These are phyloP conservation scores for Erpobdella octoculata DNA, from an alignment of 2,888 invertebrate genomes.

Conservation along the genomic window DNA sequence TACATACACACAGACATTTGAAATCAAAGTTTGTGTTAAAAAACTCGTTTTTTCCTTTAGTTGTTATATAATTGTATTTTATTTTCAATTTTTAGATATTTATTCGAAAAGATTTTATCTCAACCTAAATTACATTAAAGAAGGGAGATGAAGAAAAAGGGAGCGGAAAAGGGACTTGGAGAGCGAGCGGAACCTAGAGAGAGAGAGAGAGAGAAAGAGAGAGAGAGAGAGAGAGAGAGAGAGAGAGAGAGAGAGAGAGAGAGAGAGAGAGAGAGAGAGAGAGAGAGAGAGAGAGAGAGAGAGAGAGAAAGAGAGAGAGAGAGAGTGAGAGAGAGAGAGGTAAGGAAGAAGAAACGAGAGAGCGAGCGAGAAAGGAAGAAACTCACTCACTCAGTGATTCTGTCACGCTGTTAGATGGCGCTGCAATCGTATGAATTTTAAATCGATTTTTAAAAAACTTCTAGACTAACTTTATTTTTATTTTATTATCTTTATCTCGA, in stretches of 20 bases:
- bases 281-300: conserved; percentile 2
- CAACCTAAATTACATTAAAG: not conserved
- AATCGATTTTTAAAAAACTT: no score
- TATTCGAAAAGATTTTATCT: not conserved
- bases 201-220: not conserved
- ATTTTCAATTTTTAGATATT: no score
- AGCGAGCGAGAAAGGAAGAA: not conserved
- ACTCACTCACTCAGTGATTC: not conserved
- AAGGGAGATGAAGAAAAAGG: not conserved
- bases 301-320: not conserved
- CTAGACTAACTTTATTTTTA: no score
- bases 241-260: not conserved
- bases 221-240: not conserved
- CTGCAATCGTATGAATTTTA: not conserved
- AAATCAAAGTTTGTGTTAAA: no score
- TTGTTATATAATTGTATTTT: no score
- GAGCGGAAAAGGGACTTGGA: no score
- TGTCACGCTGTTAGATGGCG: no score
- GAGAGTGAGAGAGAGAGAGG: not conserved
- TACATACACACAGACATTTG: not conserved
- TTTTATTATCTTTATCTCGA: no score
- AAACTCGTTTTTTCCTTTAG: no score
- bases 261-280: not conserved
- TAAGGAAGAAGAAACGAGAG: no score
- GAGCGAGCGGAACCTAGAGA: no score